Conservation (phyloP, 1,140 invertebrate genomes). For the Drosophila busckii region DNA sequence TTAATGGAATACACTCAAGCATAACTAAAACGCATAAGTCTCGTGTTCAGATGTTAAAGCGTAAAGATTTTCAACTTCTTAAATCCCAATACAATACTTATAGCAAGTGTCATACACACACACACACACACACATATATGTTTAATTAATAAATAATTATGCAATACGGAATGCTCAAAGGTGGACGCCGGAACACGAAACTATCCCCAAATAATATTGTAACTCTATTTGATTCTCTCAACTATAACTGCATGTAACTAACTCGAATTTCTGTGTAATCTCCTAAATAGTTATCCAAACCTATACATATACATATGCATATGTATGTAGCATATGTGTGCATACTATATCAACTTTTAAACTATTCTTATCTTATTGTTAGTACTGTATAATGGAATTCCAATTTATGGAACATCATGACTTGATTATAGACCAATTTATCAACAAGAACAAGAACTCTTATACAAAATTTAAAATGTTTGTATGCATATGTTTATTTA, state of each 20-base stretch:
- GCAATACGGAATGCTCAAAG: no score
- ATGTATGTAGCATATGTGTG: slow-evolving; percentile 19
- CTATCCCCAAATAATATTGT: no score
- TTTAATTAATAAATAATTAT: no score
- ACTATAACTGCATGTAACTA: slow-evolving; percentile 62
- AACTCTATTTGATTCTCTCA: slow-evolving; percentile 26
- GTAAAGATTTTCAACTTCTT: no score
- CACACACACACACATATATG: background rate
- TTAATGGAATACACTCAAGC: slow-evolving; percentile 23
- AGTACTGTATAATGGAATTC: slow-evolving; percentile 35
- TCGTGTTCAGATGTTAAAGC: slow-evolving; percentile 1
- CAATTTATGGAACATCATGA: slow-evolving; percentile 52
- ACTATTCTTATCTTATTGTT: slow-evolving; percentile 38
- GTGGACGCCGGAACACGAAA: no score
- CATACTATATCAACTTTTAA: slow-evolving; percentile 12
- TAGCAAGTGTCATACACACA: no score
- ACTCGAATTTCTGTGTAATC: slow-evolving; percentile 69
- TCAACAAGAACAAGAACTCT: slow-evolving; percentile 23
- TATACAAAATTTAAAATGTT: slow-evolving; percentile 18
- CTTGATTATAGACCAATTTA: slow-evolving; percentile 76
- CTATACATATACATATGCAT: slow-evolving; percentile 42
- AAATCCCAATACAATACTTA: no score
- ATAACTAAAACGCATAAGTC: slow-evolving; percentile 10
- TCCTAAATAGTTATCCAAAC: slow-evolving; percentile 47
- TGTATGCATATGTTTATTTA: slow-evolving; percentile 15